phyloP scores from a whole-genome alignment of 2,113 vertebrate species.

The Columba livia region DNA sequence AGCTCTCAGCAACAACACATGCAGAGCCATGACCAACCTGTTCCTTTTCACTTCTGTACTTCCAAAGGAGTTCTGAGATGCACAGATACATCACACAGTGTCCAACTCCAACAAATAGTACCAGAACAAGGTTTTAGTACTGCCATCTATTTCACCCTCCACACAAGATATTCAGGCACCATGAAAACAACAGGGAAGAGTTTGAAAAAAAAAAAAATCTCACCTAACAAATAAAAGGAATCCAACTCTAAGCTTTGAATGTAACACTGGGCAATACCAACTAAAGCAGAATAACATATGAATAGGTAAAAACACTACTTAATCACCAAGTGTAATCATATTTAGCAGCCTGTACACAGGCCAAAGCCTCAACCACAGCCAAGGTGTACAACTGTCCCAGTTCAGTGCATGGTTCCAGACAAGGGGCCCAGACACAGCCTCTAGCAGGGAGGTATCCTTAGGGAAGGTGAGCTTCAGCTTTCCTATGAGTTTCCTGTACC shows the following conservation, averaged over 20 bases:
- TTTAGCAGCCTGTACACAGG: neutral
- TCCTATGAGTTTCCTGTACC: neutral
- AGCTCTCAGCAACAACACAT: neutral
- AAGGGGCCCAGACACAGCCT: neutral
- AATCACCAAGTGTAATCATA: neutral
- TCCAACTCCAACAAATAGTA: neutral
- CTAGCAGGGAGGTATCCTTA: neutral
- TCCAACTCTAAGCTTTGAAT: neutral
- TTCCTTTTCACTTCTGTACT: neutral
- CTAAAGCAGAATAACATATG: neutral
- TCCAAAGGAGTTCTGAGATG: neutral
- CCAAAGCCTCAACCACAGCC: neutral
- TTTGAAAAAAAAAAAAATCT: neutral
- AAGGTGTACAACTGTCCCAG: neutral
- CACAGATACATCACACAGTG: neutral
- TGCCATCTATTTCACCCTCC: neutral
- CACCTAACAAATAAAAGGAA: neutral
- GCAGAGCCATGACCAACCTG: neutral
- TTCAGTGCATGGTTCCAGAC: neutral
- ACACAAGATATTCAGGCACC: fast-evolving
- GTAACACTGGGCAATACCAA: neutral
- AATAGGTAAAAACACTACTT: neutral
- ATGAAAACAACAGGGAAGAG: neutral
- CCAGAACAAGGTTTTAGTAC: neutral
- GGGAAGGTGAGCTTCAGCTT: neutral